Base-by-base conservation (phyloP, 1,140 invertebrate genomes). In the Solen grandis region DNA sequence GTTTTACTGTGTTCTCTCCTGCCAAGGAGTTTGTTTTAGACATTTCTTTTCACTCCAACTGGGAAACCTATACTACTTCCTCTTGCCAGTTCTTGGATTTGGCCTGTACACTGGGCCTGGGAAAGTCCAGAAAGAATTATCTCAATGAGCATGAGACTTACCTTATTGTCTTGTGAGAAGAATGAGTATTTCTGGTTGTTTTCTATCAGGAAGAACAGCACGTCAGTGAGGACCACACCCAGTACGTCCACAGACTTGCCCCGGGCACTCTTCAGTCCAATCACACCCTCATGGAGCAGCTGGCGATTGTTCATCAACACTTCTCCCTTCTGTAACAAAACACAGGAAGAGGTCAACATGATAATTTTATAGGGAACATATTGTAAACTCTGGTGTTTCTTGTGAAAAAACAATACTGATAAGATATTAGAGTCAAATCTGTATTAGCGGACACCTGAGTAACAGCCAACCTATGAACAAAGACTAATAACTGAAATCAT, bases 151-250 rank as follows among this genome's bases (percentile, higher is more conserved):
- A n/a, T 50, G 0, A 29, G 14, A 74, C 83, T 78, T 70, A 93
- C 93, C 90, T 94, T 94, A 83, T 92, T 93, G 85, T 94, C 93
- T 66, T 92, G 92, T 16, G 93, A 87, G 55, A 92, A 91, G 86
- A 94, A 94, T 29, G 89, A 87, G 87, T 92, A 97, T 87, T 94
- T 94, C 88, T 96, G 95, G 76, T 95, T 96, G 88, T 95, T 97
- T 91, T 98, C 97, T 90, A 96, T 95, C 55, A 99, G 93, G 88
- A 98, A 98, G 92, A 98, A 97, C 27, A 99, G 93, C 55, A 98
- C 95, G 91, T 98, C 97, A 1, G 96, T 97, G 8, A 98, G 93
- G 14, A 98, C 96, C 72, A 98, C 96, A 54, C 97, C 96, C 16
- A 97, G 93, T 0, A 98, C 95, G 38, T 93, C 95, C 95, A 50